Evolutionary conservation across 2,113 vertebrate genomes (phyloP), one percentile per base, ranked within the genome.

Genomic region (Cyrtonyx montezumae): DNA sequence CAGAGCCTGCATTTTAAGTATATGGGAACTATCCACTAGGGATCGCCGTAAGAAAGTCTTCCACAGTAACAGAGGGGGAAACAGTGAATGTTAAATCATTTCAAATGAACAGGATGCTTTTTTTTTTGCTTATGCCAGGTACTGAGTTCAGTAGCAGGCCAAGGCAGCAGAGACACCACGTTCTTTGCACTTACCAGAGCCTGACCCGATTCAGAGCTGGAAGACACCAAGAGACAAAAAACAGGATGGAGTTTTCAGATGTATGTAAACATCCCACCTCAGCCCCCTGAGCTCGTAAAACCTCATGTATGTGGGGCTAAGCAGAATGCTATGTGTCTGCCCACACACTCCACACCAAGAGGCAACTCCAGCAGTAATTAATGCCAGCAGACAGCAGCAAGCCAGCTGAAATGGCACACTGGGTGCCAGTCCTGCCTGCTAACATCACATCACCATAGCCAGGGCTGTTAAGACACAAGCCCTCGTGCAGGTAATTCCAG

Each of bases 81-180:
- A 63, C 43, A 53, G 86, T 87, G 84, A 93, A 93, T 66, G 92
- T 93, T 88, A 92, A 95, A 89, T 83, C 70, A 93, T 69, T 93
- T 84, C 67, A 61, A 92, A 84, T 62, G 91, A 94, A 79, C 86
- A 89, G 91, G 91, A 95, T 94, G 94, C 81, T 95, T 95, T 95
- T 95, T 95, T 95, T 92, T 53, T 88, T 94, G 86, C 92, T 92
- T 76, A 68, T 93, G 91, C 89, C 84, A 94, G 92, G 91, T 82
- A 77, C 34, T 0, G 68, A 91, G 87, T 95, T 96, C 94, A 95
- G 63, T 32, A 90, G 80, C 62, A 87, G 86, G 96, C 86, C 91
- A 93, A 88, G 74, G 59, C 90, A 79, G 4, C 2, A 2, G 87
- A 92, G 92, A 90, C 88, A 70, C 21, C 58, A 79, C 77, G 80